Percentiles rank a stretch among this genome's conserved stretches.
phyloP scores from a whole-genome alignment of 1,140 invertebrate genomes.

The Eubasilissa regina region DNA sequence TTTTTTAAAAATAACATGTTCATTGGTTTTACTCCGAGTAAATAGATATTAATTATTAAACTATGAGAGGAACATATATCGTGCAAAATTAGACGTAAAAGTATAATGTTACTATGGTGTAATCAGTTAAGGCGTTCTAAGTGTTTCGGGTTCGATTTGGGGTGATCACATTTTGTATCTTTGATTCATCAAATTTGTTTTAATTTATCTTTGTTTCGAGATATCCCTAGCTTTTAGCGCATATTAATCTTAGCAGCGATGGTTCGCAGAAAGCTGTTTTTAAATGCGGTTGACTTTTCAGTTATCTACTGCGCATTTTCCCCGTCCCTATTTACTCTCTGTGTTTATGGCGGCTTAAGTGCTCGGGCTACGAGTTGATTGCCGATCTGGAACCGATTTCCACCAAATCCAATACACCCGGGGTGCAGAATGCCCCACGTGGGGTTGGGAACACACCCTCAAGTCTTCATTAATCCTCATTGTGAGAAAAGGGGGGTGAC shows the following conservation, averaged over 20 bases:
- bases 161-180: no score
- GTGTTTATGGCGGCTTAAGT: slow-evolving; percentile 40
- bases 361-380: slow-evolving; percentile 30
- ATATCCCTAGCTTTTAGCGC: no score
- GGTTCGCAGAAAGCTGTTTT: not conserved
- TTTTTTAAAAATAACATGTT: no score
- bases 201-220: no score
- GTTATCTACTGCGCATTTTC: not conserved
- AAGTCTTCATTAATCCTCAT: slow-evolving; percentile 41
- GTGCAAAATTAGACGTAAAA: no score
- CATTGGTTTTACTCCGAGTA: no score
- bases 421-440: not conserved
- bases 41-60: no score
- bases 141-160: no score
- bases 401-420: slow-evolving; percentile 42
- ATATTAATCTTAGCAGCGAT: not conserved
- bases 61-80: no score
- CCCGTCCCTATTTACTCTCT: slow-evolving; percentile 12
- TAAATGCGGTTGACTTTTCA: slow-evolving; percentile 28
- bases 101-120: no score
- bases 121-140: no score
- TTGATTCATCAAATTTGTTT: no score
- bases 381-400: slow-evolving; percentile 44
- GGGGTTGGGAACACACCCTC: not conserved
- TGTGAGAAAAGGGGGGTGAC: slow-evolving; percentile 1